Percentiles rank a stretch among this genome's conserved stretches.
Evolutionary conservation across 2,113 vertebrate species (phyloP).

Genomic region (Hystrix cristata): DNA sequence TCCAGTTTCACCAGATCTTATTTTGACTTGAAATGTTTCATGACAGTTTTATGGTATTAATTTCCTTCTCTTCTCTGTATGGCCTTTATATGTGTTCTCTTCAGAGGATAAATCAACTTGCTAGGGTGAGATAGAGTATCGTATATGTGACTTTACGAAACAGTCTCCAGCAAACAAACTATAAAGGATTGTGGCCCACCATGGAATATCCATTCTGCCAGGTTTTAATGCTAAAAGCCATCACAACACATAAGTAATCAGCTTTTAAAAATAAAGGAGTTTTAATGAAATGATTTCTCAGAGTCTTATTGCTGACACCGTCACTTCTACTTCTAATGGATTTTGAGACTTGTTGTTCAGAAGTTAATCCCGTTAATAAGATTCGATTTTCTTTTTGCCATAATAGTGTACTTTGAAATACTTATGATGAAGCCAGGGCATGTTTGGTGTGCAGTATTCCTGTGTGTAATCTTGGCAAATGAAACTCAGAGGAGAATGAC

Average conservation of each 20-base stretch:
- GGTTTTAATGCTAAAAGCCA: conserved; percentile 58
- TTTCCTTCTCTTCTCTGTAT: conserved; percentile 83
- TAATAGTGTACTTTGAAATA: conserved; percentile 78
- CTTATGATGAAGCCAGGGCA: conserved; percentile 56
- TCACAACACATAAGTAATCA: conserved; percentile 66
- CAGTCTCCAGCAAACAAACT: conserved; percentile 46
- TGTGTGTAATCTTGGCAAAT: conserved; percentile 61
- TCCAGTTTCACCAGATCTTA: conserved; percentile 80
- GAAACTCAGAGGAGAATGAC: neutral
- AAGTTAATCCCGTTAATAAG: conserved; percentile 84
- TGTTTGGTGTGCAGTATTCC: conserved; percentile 67
- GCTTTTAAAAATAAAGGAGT: conserved; percentile 77
- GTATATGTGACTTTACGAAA: conserved; percentile 65
- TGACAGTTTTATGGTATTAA: conserved; percentile 89
- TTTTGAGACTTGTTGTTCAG: conserved; percentile 80
- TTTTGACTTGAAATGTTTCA: conserved; percentile 86
- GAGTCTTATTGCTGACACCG: conserved; percentile 60
- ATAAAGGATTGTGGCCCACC: conserved; percentile 39
- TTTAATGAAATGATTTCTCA: conserved; percentile 79
- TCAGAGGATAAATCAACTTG: conserved; percentile 86
- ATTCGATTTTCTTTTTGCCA: conserved; percentile 81
- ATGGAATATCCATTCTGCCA: conserved; percentile 11
- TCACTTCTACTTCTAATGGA: conserved; percentile 76
- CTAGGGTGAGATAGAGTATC: conserved; percentile 59
- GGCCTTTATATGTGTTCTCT: conserved; percentile 85